Evolutionary conservation across 2,113 vertebrate species (phyloP), one percentile per base, ranked within the genome.

Genomic region (Xyliphius kryptos): DNA sequence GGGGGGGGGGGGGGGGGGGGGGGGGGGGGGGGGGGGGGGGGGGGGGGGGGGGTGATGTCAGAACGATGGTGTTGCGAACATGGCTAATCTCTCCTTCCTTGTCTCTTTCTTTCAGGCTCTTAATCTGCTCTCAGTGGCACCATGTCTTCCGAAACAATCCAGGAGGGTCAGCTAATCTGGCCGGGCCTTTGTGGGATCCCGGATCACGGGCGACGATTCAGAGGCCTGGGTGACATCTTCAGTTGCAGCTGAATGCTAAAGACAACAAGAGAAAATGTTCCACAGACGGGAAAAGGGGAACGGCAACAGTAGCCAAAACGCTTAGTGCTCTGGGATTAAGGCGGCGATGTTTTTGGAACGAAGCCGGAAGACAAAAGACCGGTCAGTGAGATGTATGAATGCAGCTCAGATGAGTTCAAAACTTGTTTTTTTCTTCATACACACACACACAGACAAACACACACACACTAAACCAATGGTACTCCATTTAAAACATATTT

Each of bases 221-320:
- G 82, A 85, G 83, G 82, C 83, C 80, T 79, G 85, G 49, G 87
- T 88, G 90, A 92, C 89, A 86, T 93, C 91, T 94, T 92, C 81
- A 89, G 86, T 86, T 89, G 81, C 84, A 90, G 90, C 89, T 90
- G 90, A 94, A 89, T 88, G 86, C 79, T 85, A 87, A 88, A 84
- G 77, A 75, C 76, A 12, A 66, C 62, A 74, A 67, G 47, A 61
- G 61, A 54, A 43, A 58, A 49, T n/a, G 3, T 43, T 20, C 37
- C 36, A 22, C 26, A 61, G n/a, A 66, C 70, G 49, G 70, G 64
- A 69, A 70, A 65, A 22, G 67, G 59, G 67, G 73, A 72, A 71
- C 22, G 47, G 70, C 71, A 75, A 80, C 73, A 74, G 72, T 67
- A 70, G 50, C 54, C 68, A 72, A 76, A 79, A n/a, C n/a, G n/a